Evolutionary conservation across 2,888 invertebrate species (phyloP), one percentile per base, ranked within the genome.

Genomic region (Syrphus vitripennis): DNA sequence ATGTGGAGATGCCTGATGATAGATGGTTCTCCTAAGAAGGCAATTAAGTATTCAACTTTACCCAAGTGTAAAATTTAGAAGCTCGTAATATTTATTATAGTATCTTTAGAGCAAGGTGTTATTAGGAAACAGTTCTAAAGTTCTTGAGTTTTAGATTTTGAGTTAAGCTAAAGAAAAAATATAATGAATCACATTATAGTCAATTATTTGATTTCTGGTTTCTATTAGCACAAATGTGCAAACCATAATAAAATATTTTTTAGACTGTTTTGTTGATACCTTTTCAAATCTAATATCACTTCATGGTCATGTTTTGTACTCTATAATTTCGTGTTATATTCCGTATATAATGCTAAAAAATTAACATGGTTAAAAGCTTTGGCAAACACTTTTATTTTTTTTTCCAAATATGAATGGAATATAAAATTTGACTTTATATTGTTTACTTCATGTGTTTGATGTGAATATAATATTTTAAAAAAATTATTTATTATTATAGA

Each of bases 181-280:
- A 29, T 4, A 3, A 21, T 6, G 24, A 26, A 31, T 53, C 19
- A 12, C 19, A 57, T 31, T 12, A 6, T 57, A n/a, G n/a, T 21
- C 31, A 24, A 37, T 37, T 59, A 37, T 37, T 37, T 37, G 19
- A 5, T 40, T 61, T 40, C 34, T 61, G 61, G 21, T 24, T 40
- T 40, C n/a, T 61, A 61, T 61, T 61, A 61, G 61, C 61, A 61
- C 61, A 42, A 61, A 40, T 40, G 61, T 61, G 61, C 40, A n/a
- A 61, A 40, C 24, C 24, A 61, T 5, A 61, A 61, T n/a, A n/a
- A n/a, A n/a, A n/a, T n/a, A 3, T 16, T 10, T 40, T 40, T 40
- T 14, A 57, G 31, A 12, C 12, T 1, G 24, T 5, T 34, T 57
- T 61, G 21, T 37, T 59, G 16, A 4, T 29, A 59, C n/a, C 6